Evolutionary conservation across 35 echinoderm and acorn worm genomes (phyloP).

Genomic region (Anneissia japonica): DNA sequence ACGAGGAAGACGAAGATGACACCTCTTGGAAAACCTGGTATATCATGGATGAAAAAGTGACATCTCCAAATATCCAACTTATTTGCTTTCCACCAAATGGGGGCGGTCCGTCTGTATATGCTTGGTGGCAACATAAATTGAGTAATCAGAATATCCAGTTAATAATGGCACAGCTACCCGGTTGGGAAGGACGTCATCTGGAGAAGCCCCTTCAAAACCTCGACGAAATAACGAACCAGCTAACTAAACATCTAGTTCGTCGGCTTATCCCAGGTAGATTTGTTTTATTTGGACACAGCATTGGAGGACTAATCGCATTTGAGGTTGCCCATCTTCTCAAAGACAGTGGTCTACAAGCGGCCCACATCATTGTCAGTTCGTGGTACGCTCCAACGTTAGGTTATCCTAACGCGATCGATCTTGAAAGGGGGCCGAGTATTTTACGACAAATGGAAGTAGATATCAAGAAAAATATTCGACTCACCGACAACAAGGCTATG

Average conservation of each 20-base stretch:
- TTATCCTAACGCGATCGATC: slow-evolving; percentile 26
- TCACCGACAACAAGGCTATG: background rate
- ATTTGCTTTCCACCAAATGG: slow-evolving; percentile 41
- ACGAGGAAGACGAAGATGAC: background rate
- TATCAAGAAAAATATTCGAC: background rate
- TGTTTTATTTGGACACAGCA: slow-evolving; percentile 42
- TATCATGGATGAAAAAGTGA: background rate
- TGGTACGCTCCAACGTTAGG: slow-evolving; percentile 29
- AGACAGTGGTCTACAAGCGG: background rate
- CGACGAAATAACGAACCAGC: background rate
- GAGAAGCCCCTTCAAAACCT: slow-evolving; percentile 14
- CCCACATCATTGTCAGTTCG: slow-evolving; percentile 9
- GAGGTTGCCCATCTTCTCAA: slow-evolving; percentile 18
- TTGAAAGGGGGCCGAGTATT: background rate
- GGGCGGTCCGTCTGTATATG: slow-evolving; percentile 22
- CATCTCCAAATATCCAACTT: background rate
- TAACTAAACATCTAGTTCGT: background rate
- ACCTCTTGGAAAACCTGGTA: background rate
- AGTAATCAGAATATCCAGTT: slow-evolving; percentile 6
- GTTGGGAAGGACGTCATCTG: slow-evolving; percentile 34
- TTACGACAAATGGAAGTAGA: background rate
- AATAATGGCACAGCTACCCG: slow-evolving; percentile 26
- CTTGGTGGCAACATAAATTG: background rate
- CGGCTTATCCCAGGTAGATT: background rate
- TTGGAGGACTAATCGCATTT: slow-evolving; percentile 39